phyloP scores from a whole-genome alignment of 2,888 invertebrate species.

The Lycia hirtaria region DNA sequence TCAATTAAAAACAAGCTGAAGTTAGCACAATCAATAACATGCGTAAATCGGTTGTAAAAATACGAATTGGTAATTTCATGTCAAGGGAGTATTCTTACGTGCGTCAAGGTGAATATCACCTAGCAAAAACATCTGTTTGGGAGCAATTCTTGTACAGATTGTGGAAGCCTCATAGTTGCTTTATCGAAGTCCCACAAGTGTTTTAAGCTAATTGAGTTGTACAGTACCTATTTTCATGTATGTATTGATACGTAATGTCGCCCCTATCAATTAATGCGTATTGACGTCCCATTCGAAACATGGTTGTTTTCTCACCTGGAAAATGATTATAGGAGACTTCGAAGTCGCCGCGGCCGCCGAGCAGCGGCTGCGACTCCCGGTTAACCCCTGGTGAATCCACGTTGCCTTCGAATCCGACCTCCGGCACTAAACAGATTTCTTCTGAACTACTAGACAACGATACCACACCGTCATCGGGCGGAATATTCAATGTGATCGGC shows the following conservation, averaged over 20 bases:
- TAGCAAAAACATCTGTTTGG: conserved; percentile 47
- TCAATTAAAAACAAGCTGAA: conserved; percentile 62
- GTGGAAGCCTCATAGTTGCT: conserved; percentile 56
- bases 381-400: conserved; percentile 94
- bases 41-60: conserved; percentile 45
- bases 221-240: conserved; percentile 26
- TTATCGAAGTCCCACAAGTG: conserved; percentile 58
- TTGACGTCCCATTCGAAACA: conserved; percentile 36
- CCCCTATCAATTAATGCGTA: conserved; percentile 43
- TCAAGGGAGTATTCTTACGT: conserved; percentile 36
- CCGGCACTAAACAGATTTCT: conserved; percentile 92
- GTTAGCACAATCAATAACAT: conserved; percentile 59
- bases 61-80: conserved; percentile 41
- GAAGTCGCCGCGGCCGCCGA: conserved; percentile 92
- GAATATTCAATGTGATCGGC: conserved; percentile 70
- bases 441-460: conserved; percentile 86
- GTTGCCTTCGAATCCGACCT: conserved; percentile 92
- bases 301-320: conserved; percentile 87
- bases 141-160: conserved; percentile 16
- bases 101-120: conserved; percentile 57
- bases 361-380: conserved; percentile 97
- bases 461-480: conserved; percentile 86
- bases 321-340: conserved; percentile 94
- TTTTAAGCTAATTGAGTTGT: conserved; percentile 21
- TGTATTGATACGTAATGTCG: conserved; percentile 44